Conservation (phyloP, 2,888 invertebrate genomes). For the Rotaria socialis region DNA sequence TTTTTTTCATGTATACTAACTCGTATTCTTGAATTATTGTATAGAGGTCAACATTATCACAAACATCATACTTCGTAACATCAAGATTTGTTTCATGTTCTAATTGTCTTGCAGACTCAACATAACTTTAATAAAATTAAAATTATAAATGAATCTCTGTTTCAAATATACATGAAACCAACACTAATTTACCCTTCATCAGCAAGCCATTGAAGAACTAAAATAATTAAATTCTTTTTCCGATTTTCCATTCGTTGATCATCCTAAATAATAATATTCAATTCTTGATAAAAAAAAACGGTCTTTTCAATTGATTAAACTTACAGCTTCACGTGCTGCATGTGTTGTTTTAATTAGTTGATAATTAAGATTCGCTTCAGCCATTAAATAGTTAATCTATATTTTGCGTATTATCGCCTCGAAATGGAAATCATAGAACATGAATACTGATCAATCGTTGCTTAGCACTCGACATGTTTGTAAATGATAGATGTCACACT, state of each 20-base stretch:
- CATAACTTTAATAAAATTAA: slow-evolving; percentile 58
- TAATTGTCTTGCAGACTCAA: slow-evolving; percentile 67
- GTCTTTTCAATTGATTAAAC: not conserved
- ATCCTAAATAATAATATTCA: slow-evolving; percentile 50
- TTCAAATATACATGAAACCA: not conserved
- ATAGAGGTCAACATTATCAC: slow-evolving; percentile 85
- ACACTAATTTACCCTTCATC: slow-evolving; percentile 58
- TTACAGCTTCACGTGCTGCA: slow-evolving; percentile 45
- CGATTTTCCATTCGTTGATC: slow-evolving; percentile 56
- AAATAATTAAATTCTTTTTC: slow-evolving; percentile 58
- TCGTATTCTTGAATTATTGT: slow-evolving; percentile 82
- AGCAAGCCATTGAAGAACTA: slow-evolving; percentile 59
- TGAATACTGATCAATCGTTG: not conserved
- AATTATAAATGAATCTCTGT: not conserved
- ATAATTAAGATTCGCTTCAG: slow-evolving; percentile 39
- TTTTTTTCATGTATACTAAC: slow-evolving; percentile 52
- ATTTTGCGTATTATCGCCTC: not conserved
- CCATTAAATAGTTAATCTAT: not conserved
- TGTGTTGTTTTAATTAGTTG: slow-evolving; percentile 44
- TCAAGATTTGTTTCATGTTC: slow-evolving; percentile 70
- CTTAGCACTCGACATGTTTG: not conserved
- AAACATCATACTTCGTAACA: slow-evolving; percentile 66
- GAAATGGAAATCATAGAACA: not conserved
- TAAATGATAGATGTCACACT: not conserved
- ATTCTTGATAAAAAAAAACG: not conserved